These are phyloP conservation scores for Channa striata DNA, from an alignment of 2,797 vertebrate species.

Conservation along the genomic window DNA sequence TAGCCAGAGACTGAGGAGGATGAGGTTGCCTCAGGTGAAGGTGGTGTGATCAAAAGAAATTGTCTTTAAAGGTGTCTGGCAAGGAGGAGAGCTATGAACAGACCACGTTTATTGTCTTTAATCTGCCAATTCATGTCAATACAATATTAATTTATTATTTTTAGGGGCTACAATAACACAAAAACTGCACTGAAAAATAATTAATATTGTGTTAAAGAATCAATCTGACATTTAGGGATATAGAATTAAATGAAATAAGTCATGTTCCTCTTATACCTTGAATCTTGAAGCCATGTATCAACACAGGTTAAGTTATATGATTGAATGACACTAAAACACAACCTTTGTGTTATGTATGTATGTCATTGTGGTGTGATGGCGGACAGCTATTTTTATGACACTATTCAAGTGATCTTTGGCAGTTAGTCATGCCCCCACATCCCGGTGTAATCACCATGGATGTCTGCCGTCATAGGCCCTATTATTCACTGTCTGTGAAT, in stretches of 20 bases:
- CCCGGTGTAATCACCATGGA: background rate
- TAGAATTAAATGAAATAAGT: no score
- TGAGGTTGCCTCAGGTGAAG: slow-evolving; percentile 39
- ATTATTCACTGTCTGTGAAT: slow-evolving; percentile 52
- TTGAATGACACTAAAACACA: no score
- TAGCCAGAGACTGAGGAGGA: slow-evolving; percentile 4
- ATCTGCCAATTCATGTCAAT: background rate
- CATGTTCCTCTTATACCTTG: no score
- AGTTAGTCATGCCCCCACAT: slow-evolving; percentile 21
- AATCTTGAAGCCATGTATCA: no score
- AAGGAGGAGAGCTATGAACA: background rate
- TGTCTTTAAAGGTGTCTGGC: background rate
- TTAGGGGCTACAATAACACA: no score
- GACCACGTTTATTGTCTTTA: background rate
- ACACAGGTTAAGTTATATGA: no score
- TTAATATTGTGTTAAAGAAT: background rate
- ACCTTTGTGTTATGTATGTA: no score
- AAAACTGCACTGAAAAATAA: no score
- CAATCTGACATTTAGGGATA: background rate
- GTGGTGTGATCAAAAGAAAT: slow-evolving; percentile 33
- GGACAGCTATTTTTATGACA: slow-evolving; percentile 14
- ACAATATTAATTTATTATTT: no score
- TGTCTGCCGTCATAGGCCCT: slow-evolving; percentile 26
- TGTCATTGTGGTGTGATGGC: background rate
- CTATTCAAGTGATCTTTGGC: slow-evolving; percentile 19